phyloP scores from a whole-genome alignment of 2,113 vertebrate genomes.

The Butorides virescens region DNA sequence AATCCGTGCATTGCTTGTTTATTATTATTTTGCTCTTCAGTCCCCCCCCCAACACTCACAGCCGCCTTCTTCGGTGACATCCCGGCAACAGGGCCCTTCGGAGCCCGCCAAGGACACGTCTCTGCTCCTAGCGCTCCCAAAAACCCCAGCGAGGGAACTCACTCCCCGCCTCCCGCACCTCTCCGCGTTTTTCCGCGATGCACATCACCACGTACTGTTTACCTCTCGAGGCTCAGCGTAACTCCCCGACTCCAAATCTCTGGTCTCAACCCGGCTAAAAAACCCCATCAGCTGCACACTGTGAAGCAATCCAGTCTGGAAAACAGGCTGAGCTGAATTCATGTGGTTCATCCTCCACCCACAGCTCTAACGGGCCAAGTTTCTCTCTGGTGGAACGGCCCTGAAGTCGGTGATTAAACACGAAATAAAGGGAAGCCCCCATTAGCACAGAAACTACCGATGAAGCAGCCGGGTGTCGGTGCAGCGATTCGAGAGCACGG shows the following conservation, averaged over 20 bases:
- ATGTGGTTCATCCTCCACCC: background rate
- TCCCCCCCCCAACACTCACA: background rate
- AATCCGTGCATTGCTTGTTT: rapidly evolving
- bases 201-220: rapidly evolving
- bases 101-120: background rate
- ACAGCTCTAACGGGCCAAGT: background rate
- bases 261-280: background rate
- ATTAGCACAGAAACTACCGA: background rate
- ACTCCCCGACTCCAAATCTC: background rate
- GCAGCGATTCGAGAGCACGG: rapidly evolving
- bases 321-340: background rate
- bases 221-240: background rate
- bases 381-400: background rate
- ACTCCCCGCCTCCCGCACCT: background rate
- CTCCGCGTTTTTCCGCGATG: background rate
- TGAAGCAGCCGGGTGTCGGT: rapidly evolving
- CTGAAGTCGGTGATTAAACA: background rate
- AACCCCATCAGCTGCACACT: background rate
- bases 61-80: background rate
- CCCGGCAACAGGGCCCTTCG: rapidly evolving
- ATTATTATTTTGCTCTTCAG: background rate
- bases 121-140: background rate
- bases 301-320: background rate
- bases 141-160: background rate
- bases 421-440: background rate